Evolutionary conservation across 1,140 invertebrate species (phyloP), one percentile per base, ranked within the genome.

Genomic region (Melanaphis sacchari): DNA sequence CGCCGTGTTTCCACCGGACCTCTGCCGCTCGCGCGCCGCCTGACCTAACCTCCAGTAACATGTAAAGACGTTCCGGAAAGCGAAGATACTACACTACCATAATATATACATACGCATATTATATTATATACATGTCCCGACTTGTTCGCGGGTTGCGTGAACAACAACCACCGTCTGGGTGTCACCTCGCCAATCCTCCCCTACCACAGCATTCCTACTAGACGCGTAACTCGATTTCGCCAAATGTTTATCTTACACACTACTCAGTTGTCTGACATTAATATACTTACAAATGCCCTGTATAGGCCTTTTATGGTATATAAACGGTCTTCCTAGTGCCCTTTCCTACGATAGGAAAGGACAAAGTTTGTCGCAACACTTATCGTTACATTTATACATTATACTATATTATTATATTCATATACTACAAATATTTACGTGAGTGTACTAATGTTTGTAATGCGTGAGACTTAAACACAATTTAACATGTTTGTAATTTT

Each of bases 41-140:
- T 52, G 49, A 52, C 81, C 91, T 85, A 43, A 49, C 66, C 81
- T 43, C n/a, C 24, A 7, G 26, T 66, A 38, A 93, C 91, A 52
- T 52, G 76, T 38, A 40, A 93, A 93, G 91, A 84, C 91, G 76
- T 93, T 93, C 81, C 91, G 91, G 81, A 84, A 52, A 46, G 31
- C 21, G 41, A 24, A 40, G 89, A 46, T 85, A 85, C 54, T 59
- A 59, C 26, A 59, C 82, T 9, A 40, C 38, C 40, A 43, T 85
- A 41, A 84, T 76, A 84, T 26, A 84, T 40, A 84, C 31, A 87
- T 87, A 26, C n/a, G 21, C 24, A 15, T 85, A 82, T 81, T 22
- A 82, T 43, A 85, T 85, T 41, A 85, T 84, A 36, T n/a, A 88
- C 41, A 88, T 41, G 41, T 87, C 22, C 31, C 87, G 87, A 89